Evolutionary conservation across 2,113 vertebrate species (phyloP), one percentile per base, ranked within the genome.

Genomic region (Gymnobelideus leadbeateri): DNA sequence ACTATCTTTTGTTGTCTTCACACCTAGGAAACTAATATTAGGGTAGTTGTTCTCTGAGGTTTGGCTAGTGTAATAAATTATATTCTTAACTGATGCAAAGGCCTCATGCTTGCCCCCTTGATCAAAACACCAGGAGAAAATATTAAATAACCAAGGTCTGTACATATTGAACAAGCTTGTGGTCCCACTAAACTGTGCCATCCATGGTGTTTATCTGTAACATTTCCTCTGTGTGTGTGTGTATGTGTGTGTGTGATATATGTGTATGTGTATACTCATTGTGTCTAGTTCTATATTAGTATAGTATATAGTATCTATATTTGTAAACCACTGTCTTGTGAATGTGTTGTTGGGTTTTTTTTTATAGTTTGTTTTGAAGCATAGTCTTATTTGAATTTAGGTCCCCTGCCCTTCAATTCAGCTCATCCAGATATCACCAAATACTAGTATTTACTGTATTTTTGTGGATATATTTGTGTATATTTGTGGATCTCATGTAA

Each of bases 1-100:
- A 24, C 37, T 96, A 24, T 92, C 95, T 68, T 91, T 37, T 46
- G 2, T 93, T 95, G 61, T 28, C 46, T 43, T 61, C n/a, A n/a
- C 93, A 57, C 31, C 51, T 46, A 95, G 55, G 92, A 93, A 84
- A 47, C 16, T 93, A 89, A n/a, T 23, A 0, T 61, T 37, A 90
- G 25, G 24, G 90, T 23, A 1, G 11, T 89, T 95, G 28, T 68
- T 51, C 91, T 19, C 11, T 91, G 51, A 23, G 24, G n/a, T 24
- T n/a, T n/a, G 49, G 23, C 84, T 46, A 25, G 52, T 92, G 26
- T 6, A 89, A 7, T 89, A 61, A 46, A 0, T 68, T 49, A 25
- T 68, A 43, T 46, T 51, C 89, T 9, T 53, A 93, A n/a, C 89
- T 28, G 53, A 5, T 93, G 9, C 37, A 54, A 91, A 19, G 61